Base-by-base conservation (phyloP, 2,888 invertebrate species). In the Lacanobia wlatinum region DNA sequence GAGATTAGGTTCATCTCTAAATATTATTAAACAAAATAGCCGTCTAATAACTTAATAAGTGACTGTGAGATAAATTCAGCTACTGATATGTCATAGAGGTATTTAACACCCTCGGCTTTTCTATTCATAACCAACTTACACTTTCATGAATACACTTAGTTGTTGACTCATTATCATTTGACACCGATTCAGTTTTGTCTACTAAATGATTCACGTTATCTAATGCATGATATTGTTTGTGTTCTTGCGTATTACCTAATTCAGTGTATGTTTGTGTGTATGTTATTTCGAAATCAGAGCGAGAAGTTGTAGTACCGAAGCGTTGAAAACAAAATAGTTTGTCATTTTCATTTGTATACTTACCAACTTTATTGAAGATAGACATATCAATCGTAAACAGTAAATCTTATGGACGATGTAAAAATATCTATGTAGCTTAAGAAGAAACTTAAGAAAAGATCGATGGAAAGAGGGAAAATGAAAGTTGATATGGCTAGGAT, bases 171-270 rank as follows among this genome's bases (percentile, higher is more conserved):
- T 77, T 82, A 81, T 70, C 78, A 80, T 77, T 77, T 85, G 87
- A 87, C 87, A 86, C 85, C 73, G 67, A 80, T 85, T 70, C 80
- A 59, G 46, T 55, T 67, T 64, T 68, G 80, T 76, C 69, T 70
- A 84, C 70, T 74, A 79, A 81, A 79, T 79, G 77, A 83, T 70
- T 85, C 76, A 82, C 65, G 74, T 87, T 87, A 86, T 86, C 85
- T 83, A 83, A 87, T 78, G 73, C 58, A 28, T 46, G 75, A 70
- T 83, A 68, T 67, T 70, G 79, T 83, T 69, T 66, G 59, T 60
- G 59, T 80, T 61, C 69, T 67, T 78, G 21, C 56, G 48, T 56
- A 72, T 83, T 83, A 83, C 79, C 46, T 78, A 59, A 78, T 82
- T 59, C 48, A 50, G 50, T 71, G 63, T 66, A 38, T 38, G 23